These are phyloP conservation scores for Procambarus clarkii DNA, from an alignment of 1,140 invertebrate genomes.

Conservation along the genomic window DNA sequence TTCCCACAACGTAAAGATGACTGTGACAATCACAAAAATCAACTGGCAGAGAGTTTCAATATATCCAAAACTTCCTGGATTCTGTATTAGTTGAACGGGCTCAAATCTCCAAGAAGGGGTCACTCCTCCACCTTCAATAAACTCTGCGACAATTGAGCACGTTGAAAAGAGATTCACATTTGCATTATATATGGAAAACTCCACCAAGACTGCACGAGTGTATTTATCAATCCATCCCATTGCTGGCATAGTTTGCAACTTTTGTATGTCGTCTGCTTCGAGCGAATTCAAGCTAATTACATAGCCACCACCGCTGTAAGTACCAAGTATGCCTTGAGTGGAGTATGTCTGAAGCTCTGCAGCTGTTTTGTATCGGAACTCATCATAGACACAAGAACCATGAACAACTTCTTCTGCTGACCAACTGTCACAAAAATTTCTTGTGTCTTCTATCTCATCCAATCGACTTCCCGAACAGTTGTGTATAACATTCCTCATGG, in stretches of 20 bases:
- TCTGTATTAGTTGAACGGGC: conserved; percentile 37
- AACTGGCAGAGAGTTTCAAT: conserved; percentile 34
- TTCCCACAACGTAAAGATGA: conserved; percentile 52
- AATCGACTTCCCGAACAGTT: background rate
- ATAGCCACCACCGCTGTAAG: conserved; percentile 68
- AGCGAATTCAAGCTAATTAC: conserved; percentile 40
- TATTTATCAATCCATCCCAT: conserved; percentile 63
- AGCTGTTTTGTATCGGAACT: conserved; percentile 53
- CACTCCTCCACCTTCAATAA: conserved; percentile 72
- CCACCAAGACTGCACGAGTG: conserved; percentile 58
- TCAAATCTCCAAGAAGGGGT: conserved; percentile 68
- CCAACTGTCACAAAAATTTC: conserved; percentile 59
- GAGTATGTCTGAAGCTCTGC: conserved; percentile 45
- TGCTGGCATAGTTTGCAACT: conserved; percentile 33
- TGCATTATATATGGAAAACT: conserved; percentile 69
- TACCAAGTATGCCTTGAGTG: conserved; percentile 39
- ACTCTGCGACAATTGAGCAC: conserved; percentile 74
- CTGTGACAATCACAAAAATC: conserved; percentile 52
- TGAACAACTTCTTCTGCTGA: background rate
- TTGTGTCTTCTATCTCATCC: conserved; percentile 28
- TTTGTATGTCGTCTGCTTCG: conserved; percentile 14
- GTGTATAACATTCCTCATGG: background rate
- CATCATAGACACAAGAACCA: conserved; percentile 25
- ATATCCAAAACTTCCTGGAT: conserved; percentile 8
- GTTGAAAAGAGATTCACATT: conserved; percentile 73